Percentiles rank a stretch among this genome's conserved stretches.
Conservation (phyloP, 2,888 invertebrate genomes). For the Cremastinae sp. region DNA sequence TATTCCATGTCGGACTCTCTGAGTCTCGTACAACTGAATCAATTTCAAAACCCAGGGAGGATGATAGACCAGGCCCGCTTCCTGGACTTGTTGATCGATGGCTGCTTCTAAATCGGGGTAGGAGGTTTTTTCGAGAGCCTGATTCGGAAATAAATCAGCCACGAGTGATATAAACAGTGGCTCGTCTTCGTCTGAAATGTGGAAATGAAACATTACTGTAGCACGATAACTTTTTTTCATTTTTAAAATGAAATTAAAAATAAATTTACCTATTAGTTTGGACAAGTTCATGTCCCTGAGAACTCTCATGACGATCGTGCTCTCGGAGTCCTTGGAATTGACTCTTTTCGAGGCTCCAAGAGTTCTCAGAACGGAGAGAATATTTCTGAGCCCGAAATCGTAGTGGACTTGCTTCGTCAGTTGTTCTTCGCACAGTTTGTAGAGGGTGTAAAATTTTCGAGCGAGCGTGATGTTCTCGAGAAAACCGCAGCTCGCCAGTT, state of each 20-base stretch:
- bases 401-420: constrained; percentile 98
- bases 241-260: background rate
- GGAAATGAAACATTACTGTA: constrained; percentile 43
- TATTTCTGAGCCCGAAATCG: constrained; percentile 97
- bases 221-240: background rate
- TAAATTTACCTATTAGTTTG: constrained; percentile 90
- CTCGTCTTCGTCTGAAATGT: constrained; percentile 95
- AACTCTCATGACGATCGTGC: constrained; percentile 98
- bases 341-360: constrained; percentile 95
- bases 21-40: constrained; percentile 97
- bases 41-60: constrained; percentile 97
- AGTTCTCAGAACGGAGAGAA: constrained; percentile 95
- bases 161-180: constrained; percentile 98
- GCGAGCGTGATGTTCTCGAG: constrained; percentile 96
- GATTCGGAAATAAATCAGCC: constrained; percentile 97
- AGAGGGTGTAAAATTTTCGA: constrained; percentile 97
- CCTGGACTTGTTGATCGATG: constrained; percentile 91
- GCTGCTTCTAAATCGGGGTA: constrained; percentile 95
- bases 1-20: constrained; percentile 96
- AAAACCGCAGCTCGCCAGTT: constrained; percentile 97
- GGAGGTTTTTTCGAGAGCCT: constrained; percentile 93
- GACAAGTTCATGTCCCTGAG: constrained; percentile 99
- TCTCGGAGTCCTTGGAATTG: constrained; percentile 95
- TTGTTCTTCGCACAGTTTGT: constrained; percentile 98
- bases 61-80: constrained; percentile 91